Evolutionary conservation across 2,113 vertebrate species (phyloP), one percentile per base, ranked within the genome.

Genomic region (Lepisosteus oculatus): DNA sequence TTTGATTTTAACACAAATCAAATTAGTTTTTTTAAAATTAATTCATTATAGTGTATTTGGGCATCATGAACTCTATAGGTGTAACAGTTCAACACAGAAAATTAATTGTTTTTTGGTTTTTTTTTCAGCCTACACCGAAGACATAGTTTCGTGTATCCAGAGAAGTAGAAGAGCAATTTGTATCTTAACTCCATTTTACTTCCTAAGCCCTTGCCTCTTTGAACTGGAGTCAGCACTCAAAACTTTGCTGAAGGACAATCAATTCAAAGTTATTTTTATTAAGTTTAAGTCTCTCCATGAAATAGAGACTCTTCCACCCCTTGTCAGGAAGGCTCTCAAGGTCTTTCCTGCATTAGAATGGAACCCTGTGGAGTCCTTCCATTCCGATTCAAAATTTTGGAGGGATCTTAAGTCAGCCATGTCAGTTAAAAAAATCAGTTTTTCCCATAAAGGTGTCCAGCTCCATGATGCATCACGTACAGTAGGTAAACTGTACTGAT

Each of bases 181-280:
- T 62, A 74, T 94, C 77, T 76, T 94, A 62, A 92, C 87, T 51
- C 86, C 89, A 61, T 76, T 61, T 14, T 94, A 93, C 0, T 0
- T 93, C 71, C 87, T 45, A 0, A 88, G 87, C 63, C 80, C 87
- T 54, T 80, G 73, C 13, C 43, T 92, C 70, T 94, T 94, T 76
- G 93, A 94, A 71, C 75, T 94, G 1, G 87, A 92, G 78, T 90
- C 92, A 68, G 92, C 90, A 0, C 85, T 93, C 71, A 92, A 86
- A 45, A 85, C 87, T 63, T 86, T 86, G 0, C 63, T 93, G 77
- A 85, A 85, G 72, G 89, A 93, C 54, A 87, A 86, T 57, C 84
- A 72, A 1, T 79, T 92, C 55, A 93, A 92, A 67, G 12, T 92
- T 6, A 84, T 94, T 74, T 79, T 94, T 79, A 81, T 94, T 77